These are phyloP conservation scores for Microcebus griseorufus DNA, from an alignment of 2,113 vertebrate genomes.

Conservation along the genomic window DNA sequence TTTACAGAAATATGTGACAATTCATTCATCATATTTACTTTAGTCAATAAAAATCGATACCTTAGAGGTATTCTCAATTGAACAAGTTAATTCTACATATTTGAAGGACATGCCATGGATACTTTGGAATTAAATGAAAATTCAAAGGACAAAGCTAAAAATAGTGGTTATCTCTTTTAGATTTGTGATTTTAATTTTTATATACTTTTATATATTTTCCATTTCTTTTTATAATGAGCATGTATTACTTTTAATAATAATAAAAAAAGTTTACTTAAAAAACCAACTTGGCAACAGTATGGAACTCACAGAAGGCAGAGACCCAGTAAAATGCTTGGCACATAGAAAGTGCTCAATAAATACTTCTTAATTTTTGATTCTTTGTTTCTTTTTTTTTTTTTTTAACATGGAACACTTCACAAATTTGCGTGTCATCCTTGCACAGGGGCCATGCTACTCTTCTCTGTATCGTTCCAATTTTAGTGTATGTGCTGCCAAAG, in stretches of 20 bases:
- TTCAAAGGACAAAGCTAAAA: background rate
- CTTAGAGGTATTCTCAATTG: background rate
- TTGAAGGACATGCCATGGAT: background rate
- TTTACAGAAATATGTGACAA: background rate
- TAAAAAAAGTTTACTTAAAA: background rate
- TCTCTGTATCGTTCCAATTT: too few species aligned
- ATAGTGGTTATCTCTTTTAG: background rate
- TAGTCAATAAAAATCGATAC: background rate
- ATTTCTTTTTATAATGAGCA: background rate
- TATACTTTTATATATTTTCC: background rate
- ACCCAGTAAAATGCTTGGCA: background rate
- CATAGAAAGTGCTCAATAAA: background rate
- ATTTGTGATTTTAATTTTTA: constrained; percentile 1
- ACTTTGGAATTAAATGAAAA: background rate
- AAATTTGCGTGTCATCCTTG: too few species aligned
- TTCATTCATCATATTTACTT: background rate
- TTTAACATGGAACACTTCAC: too few species aligned
- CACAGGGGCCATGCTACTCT: too few species aligned
- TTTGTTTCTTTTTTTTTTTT: too few species aligned
- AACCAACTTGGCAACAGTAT: background rate
- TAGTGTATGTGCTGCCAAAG: too few species aligned
- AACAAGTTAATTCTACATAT: background rate
- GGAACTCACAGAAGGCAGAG: background rate
- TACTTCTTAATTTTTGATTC: too few species aligned
- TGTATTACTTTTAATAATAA: background rate